phyloP scores from a whole-genome alignment of 2,888 invertebrate genomes.

The Patella caerulea region DNA sequence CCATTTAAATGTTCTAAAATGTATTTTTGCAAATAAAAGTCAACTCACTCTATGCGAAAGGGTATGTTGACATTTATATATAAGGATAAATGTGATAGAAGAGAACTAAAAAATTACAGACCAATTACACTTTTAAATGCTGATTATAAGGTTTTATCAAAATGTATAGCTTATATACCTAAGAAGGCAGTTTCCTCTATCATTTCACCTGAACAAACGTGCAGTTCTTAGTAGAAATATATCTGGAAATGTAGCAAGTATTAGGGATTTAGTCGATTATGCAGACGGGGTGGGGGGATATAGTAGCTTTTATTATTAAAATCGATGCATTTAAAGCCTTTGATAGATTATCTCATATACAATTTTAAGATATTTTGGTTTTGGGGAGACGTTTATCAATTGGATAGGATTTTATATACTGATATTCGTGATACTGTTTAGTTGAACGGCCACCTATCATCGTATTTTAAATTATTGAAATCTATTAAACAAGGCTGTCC shows the following conservation, averaged over 20 bases:
- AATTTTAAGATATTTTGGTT: conserved; percentile 8
- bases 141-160: conserved; percentile 44
- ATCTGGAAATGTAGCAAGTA: conserved; percentile 42
- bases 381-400: conserved; percentile 13
- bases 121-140: conserved; percentile 45
- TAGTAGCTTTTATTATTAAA: conserved; percentile 35
- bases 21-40: conserved; percentile 25
- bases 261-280: conserved; percentile 40
- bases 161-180: conserved; percentile 37
- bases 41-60: conserved; percentile 26
- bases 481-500: neutral
- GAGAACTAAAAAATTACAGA: conserved; percentile 39
- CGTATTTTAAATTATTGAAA: neutral
- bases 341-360: conserved; percentile 39
- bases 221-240: conserved; percentile 39
- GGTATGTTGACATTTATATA: conserved; percentile 35
- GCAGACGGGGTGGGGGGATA: conserved; percentile 36
- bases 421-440: conserved; percentile 35
- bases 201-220: conserved; percentile 43
- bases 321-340: conserved; percentile 50
- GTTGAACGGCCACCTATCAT: conserved; percentile 37
- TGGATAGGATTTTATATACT: conserved; percentile 18
- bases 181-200: conserved; percentile 30
- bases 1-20: conserved; percentile 23
- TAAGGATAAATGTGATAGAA: conserved; percentile 35